Evolutionary conservation across 2,113 vertebrate genomes (phyloP), one percentile per base, ranked within the genome.

Genomic region (Lethenteron camtschaticum): DNA sequence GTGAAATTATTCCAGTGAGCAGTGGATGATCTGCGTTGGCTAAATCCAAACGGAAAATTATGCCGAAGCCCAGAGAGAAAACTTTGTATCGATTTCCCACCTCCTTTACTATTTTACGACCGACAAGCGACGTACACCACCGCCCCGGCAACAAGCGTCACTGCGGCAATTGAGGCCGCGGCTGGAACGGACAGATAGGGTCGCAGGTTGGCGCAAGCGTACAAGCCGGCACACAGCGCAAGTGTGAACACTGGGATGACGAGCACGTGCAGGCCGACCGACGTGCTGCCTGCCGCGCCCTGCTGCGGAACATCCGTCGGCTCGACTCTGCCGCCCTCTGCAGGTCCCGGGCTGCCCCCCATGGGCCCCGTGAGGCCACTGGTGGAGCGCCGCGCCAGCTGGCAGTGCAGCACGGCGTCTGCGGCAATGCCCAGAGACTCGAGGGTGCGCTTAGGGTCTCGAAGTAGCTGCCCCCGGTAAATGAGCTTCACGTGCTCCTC

Each of bases 351-450:
- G 3, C 85, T 77, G 0, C 86, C 80, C 60, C 82, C 74, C 14
- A 83, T 70, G 12, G 63, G 73, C 70, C 71, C 82, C 41, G 63
- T 24, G 63, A 24, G 63, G n/a, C n/a, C 63, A 0, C 78, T 76
- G 0, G 81, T 79, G 2, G 77, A 78, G 2, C 83, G 80, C 70
- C 78, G 83, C 70, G 81, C 85, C 72, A 84, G 73, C 77, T 94
- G 88, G 79, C 92, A 97, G 81, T 95, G 92, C 78, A 97, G 89
- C 72, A 97, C 92, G 57, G 85, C 94, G 82, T 95, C 89, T 80
- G 95, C 79, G 0, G 85, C 82, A 75, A 96, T 86, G 80, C 85
- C 86, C 11, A 95, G 86, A 41, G 89, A 94, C 4, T 83, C 77
- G 74, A 97, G 83, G 0, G 90, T 94, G 75, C 77, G 81, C 2